Evolutionary conservation across 2,888 invertebrate species (phyloP).

Genomic region (Meteorus cinctellus): DNA sequence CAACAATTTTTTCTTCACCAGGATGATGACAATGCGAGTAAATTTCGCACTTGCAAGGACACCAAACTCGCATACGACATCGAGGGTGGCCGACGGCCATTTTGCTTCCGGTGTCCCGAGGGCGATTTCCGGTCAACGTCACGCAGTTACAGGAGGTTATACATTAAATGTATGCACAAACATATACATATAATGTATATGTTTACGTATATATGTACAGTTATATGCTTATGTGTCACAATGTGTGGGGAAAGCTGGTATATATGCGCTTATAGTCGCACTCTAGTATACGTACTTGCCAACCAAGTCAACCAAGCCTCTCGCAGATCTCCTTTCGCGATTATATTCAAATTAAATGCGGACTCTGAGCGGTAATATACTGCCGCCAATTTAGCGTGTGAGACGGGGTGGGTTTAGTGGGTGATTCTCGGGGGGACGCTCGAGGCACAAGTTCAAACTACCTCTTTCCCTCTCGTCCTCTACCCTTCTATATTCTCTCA

Average conservation of each 20-base stretch:
- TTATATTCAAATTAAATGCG: slow-evolving; percentile 74
- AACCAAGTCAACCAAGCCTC: slow-evolving; percentile 32
- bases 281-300: slow-evolving; percentile 17
- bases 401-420: neutral
- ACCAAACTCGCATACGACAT: neutral
- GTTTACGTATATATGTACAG: slow-evolving; percentile 21
- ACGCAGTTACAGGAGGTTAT: slow-evolving; percentile 66
- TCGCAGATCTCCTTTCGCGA: slow-evolving; percentile 69
- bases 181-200: slow-evolving; percentile 24
- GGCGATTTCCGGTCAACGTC: slow-evolving; percentile 72
- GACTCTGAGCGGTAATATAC: slow-evolving; percentile 72
- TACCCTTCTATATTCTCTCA: slow-evolving; percentile 7
- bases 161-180: slow-evolving; percentile 30
- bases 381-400: slow-evolving; percentile 71
- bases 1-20: slow-evolving; percentile 55
- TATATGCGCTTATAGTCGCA: slow-evolving; percentile 4
- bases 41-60: slow-evolving; percentile 48
- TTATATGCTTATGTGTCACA: slow-evolving; percentile 5
- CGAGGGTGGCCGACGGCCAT: slow-evolving; percentile 62
- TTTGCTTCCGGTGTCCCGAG: slow-evolving; percentile 72
- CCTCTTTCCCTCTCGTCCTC: slow-evolving; percentile 31
- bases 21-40: slow-evolving; percentile 63
- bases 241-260: slow-evolving; percentile 7
- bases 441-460: slow-evolving; percentile 52
- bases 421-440: slow-evolving; percentile 64